Evolutionary conservation across 2,797 vertebrate species (phyloP).

Genomic region (Mormyrus hasselquistii): DNA sequence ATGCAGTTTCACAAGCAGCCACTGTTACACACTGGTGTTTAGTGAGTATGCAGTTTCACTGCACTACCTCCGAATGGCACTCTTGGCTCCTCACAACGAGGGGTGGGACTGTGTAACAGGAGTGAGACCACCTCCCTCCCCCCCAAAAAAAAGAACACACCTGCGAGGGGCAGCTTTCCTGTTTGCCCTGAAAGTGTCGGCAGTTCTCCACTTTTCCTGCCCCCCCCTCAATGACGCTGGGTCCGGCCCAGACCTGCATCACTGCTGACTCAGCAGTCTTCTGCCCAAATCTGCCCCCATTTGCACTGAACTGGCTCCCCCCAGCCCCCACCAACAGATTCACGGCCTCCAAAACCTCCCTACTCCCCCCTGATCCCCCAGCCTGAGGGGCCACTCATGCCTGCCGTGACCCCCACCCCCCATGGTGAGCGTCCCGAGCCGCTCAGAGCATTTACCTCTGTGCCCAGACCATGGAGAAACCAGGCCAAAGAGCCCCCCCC

Average conservation of each 20-base stretch:
- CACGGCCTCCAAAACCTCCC: neutral
- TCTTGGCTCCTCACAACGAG: neutral
- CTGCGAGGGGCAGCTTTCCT: slow-evolving; percentile 63
- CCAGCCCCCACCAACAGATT: neutral
- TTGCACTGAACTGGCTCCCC: neutral
- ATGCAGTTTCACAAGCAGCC: too few species aligned
- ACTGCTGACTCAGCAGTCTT: slow-evolving; percentile 55
- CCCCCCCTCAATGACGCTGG: slow-evolving; percentile 27
- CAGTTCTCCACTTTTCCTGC: slow-evolving; percentile 43
- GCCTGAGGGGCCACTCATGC: neutral
- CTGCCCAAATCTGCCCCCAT: slow-evolving; percentile 26
- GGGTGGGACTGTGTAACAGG: neutral
- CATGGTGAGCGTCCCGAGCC: neutral
- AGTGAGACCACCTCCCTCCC: neutral
- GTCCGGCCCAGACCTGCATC: slow-evolving; percentile 41
- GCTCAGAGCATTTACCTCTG: neutral
- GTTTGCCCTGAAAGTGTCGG: slow-evolving; percentile 58
- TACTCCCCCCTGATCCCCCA: neutral
- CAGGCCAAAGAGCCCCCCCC: neutral
- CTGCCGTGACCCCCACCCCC: neutral
- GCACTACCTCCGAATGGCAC: neutral
- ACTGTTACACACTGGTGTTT: neutral
- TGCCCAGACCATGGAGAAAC: neutral
- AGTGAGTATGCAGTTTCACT: neutral
- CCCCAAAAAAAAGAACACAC: slow-evolving; percentile 50